These are phyloP conservation scores for Pterocles burchelli DNA, from an alignment of 2,113 vertebrate species.

Conservation along the genomic window DNA sequence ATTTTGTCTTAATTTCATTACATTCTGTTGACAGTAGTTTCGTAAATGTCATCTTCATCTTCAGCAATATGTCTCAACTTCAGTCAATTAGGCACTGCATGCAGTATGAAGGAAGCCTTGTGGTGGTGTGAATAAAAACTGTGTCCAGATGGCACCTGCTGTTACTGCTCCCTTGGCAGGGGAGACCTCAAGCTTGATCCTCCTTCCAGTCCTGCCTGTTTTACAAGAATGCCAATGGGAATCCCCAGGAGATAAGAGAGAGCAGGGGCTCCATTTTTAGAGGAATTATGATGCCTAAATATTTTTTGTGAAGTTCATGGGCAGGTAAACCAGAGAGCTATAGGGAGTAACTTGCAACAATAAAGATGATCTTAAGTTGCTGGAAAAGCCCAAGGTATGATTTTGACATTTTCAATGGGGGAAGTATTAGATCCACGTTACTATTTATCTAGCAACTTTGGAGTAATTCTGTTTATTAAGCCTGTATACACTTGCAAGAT, in stretches of 20 bases:
- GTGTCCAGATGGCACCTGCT: background rate
- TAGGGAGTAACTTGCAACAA: background rate
- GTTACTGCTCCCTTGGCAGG: background rate
- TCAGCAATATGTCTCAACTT: fast-evolving
- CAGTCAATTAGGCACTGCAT: background rate
- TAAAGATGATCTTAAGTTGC: background rate
- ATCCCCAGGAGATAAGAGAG: background rate
- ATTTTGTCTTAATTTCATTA: background rate
- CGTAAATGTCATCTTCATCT: background rate
- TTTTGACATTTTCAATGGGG: background rate
- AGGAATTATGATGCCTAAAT: background rate
- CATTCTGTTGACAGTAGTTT: background rate
- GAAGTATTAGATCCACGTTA: background rate
- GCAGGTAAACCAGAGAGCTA: background rate
- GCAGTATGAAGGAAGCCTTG: background rate
- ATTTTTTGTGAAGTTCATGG: background rate
- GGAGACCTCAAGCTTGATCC: background rate
- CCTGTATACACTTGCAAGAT: background rate
- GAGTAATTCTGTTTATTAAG: background rate
- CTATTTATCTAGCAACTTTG: background rate
- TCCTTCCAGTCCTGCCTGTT: background rate
- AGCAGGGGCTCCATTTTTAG: background rate
- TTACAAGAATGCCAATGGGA: fast-evolving
- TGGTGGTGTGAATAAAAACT: background rate
- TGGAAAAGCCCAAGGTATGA: background rate